A percentile compares a stretch with the other conserved stretches of the same genome.
Evolutionary conservation across 2,797 vertebrate species (phyloP).

Genomic region (Aquila chrysaetos): DNA sequence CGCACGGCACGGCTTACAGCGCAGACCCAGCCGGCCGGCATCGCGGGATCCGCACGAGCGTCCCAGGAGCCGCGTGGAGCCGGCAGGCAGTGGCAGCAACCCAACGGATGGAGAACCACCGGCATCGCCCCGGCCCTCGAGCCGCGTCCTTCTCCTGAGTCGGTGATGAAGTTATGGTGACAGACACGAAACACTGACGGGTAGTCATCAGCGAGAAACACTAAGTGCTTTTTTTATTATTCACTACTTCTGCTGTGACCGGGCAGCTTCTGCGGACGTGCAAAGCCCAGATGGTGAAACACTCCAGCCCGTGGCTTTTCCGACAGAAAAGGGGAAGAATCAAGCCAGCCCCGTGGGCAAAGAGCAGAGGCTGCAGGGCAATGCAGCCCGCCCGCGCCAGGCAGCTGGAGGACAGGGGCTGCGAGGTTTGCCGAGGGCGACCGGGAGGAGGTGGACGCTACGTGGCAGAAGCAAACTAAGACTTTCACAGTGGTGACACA

Average conservation of each 20-base stretch:
- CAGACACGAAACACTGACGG: neutral
- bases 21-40: neutral
- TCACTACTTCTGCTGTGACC: neutral
- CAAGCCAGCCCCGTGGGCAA: neutral
- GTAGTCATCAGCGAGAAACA: neutral
- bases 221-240: neutral
- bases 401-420: neutral
- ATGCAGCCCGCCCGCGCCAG: neutral
- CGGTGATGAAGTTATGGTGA: fast-evolving
- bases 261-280: neutral
- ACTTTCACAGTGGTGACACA: neutral
- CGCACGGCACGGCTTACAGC: neutral
- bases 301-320: neutral
- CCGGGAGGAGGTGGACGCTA: neutral
- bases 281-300: neutral
- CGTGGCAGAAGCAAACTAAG: neutral
- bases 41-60: fast-evolving
- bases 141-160: neutral
- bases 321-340: neutral
- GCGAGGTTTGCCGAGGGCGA: neutral
- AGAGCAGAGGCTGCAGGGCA: neutral
- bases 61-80: fast-evolving
- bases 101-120: neutral
- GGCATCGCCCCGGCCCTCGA: fast-evolving
- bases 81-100: neutral